phyloP scores from a whole-genome alignment of 2,888 invertebrate species.

The Mesoligia furuncula region DNA sequence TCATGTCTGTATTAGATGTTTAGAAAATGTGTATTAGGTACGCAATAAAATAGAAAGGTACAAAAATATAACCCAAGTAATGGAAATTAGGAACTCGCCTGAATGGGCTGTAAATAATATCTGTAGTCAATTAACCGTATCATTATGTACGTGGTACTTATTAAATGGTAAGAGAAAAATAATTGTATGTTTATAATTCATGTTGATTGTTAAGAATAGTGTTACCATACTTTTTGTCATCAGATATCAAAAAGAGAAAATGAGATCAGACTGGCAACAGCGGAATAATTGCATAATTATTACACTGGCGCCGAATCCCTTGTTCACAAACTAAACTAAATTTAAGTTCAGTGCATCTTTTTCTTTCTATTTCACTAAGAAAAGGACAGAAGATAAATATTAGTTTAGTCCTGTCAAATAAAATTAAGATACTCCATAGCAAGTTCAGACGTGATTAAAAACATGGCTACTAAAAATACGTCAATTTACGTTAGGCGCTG shows the following conservation, averaged over 20 bases:
- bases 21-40: not conserved
- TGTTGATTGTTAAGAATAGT: slow-evolving; percentile 9
- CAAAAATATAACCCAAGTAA: slow-evolving; percentile 37
- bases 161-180: slow-evolving; percentile 8
- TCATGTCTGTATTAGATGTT: not conserved
- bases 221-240: slow-evolving; percentile 1
- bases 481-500: too few species aligned
- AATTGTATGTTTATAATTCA: not conserved
- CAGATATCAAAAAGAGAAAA: not conserved
- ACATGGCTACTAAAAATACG: too few species aligned
- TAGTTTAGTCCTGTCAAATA: too few species aligned
- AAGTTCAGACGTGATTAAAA: too few species aligned
- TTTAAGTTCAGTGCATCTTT: too few species aligned
- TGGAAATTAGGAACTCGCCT: not conserved
- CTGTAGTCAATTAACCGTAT: slow-evolving; percentile 2
- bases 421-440: too few species aligned
- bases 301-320: too few species aligned
- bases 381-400: too few species aligned
- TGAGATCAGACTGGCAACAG: not conserved
- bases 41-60: slow-evolving; percentile 21
- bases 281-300: not conserved
- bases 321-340: too few species aligned
- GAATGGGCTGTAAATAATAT: slow-evolving; percentile 2
- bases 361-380: too few species aligned
- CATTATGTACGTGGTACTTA: slow-evolving; percentile 23